Percentiles rank a stretch among this genome's conserved stretches.
Evolutionary conservation across 1,140 invertebrate species (phyloP).

Genomic region (Diuraphis noxia): DNA sequence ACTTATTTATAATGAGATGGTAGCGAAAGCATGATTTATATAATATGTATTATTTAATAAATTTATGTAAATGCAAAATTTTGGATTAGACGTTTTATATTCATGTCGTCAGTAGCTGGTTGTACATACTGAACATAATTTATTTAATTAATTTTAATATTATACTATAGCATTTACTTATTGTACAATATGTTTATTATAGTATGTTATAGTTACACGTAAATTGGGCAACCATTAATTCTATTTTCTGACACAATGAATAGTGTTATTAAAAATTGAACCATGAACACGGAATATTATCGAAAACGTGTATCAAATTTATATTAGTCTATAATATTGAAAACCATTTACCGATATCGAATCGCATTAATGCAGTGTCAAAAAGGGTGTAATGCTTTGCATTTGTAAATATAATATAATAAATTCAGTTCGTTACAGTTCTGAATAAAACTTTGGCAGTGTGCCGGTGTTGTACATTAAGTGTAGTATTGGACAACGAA

Average conservation of each 20-base stretch:
- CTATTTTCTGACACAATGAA: neutral
- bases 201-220: neutral
- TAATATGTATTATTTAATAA: neutral
- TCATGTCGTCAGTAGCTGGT: neutral
- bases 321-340: neutral
- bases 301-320: constrained; percentile 7
- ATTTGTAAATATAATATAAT: constrained; percentile 12
- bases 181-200: no score
- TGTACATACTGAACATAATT: neutral
- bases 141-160: neutral
- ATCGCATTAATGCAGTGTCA: neutral
- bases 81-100: neutral
- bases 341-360: neutral
- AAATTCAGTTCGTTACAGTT: neutral
- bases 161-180: neutral
- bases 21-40: no score
- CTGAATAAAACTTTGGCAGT: neutral
- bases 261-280: neutral
- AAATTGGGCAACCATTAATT: neutral
- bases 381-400: neutral
- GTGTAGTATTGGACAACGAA: neutral
- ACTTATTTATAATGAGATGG: neutral
- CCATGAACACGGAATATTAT: neutral
- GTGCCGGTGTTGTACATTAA: neutral
- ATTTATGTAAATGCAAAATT: neutral